Conservation (phyloP, 2,888 invertebrate species). For the Trissoscelio sp. region DNA sequence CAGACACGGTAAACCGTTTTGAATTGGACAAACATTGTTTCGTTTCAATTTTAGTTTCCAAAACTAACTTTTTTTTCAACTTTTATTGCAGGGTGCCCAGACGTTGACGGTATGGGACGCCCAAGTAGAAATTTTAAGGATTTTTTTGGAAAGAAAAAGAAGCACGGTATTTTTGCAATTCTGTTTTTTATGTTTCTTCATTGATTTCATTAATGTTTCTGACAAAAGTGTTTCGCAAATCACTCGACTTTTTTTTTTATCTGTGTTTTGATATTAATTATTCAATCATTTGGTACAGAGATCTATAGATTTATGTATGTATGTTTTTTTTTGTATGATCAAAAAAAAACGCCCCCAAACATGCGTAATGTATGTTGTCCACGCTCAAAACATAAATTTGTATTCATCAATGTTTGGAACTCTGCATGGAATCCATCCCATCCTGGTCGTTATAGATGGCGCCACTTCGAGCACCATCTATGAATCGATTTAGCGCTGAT, state of each 20-base stretch:
- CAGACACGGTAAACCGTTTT: conserved; percentile 1
- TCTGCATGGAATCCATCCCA: conserved; percentile 21
- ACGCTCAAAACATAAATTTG: conserved; percentile 6
- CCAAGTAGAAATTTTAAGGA: not conserved
- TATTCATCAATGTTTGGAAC: conserved; percentile 36
- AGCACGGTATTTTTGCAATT: conserved; percentile 2
- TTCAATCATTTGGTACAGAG: no score
- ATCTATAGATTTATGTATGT: no score
- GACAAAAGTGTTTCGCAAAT: no score
- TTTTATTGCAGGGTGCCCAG: conserved; percentile 21
- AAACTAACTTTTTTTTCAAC: not conserved
- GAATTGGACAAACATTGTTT: not conserved
- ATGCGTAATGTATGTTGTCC: conserved; percentile 2
- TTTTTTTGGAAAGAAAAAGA: conserved; percentile 10
- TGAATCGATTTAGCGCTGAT: not conserved
- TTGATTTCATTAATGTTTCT: no score
- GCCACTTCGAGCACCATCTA: conserved; percentile 1
- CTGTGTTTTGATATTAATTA: no score
- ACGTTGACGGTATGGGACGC: not conserved
- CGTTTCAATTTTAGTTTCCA: no score
- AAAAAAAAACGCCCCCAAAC: no score
- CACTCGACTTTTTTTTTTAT: no score
- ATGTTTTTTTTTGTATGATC: no score
- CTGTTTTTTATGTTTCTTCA: not conserved
- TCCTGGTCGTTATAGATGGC: conserved; percentile 10